Conservation (phyloP, 2,888 invertebrate species). For the Cerastoderma edule region DNA sequence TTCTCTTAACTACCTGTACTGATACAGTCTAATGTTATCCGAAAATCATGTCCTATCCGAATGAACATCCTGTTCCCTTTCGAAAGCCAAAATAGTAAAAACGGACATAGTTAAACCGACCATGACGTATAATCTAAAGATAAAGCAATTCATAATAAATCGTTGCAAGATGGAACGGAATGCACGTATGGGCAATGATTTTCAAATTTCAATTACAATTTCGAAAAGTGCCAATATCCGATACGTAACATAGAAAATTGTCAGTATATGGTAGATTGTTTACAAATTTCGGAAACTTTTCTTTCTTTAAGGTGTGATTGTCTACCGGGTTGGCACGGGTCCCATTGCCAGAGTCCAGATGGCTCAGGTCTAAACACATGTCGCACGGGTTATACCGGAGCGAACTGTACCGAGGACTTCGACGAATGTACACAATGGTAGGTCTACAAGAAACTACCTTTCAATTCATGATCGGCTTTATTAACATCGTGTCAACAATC, state of each 20-base stretch:
- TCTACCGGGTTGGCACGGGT: conserved; percentile 14
- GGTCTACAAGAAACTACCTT: not conserved
- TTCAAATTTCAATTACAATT: too few relatives aligned
- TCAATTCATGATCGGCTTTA: not conserved
- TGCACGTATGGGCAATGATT: too few relatives aligned
- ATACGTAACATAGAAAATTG: not conserved
- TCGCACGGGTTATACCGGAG: conserved; percentile 18
- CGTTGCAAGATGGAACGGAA: too few relatives aligned
- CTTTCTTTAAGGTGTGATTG: conserved; percentile 11
- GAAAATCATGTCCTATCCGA: too few relatives aligned
- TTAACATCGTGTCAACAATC: not conserved
- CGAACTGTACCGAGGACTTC: conserved; percentile 19
- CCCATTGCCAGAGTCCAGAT: conserved; percentile 17
- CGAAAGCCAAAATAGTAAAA: too few relatives aligned
- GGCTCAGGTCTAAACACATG: conserved; percentile 5
- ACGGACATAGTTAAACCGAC: too few relatives aligned
- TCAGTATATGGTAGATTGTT: not conserved
- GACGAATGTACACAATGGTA: conserved; percentile 25
- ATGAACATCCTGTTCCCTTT: too few relatives aligned
- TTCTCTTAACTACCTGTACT: too few relatives aligned
- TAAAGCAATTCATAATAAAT: not conserved
- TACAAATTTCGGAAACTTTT: not conserved
- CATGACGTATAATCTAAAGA: not conserved
- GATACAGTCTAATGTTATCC: too few relatives aligned
- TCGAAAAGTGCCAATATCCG: not conserved